Evolutionary conservation across 1,140 invertebrate genomes (phyloP), one percentile per base, ranked within the genome.

Genomic region (Calycopis cecrops): DNA sequence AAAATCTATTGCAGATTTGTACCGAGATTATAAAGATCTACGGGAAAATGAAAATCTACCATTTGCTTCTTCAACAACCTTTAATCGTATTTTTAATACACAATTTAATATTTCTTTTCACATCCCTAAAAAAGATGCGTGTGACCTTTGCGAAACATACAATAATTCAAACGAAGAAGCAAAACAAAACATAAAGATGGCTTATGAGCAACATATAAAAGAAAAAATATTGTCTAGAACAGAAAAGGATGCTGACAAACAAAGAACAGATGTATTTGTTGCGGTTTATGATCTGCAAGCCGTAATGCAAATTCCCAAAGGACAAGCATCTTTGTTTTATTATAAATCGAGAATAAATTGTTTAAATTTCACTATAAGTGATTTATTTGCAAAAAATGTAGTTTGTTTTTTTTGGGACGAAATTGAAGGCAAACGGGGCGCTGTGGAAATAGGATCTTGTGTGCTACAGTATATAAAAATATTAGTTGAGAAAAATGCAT

Each of bases 281-380:
- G 69, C 65, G 40, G 68, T 67, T 56, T 83, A 80, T 62, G 79
- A 81, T 67, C 58, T 77, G 37, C 74, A 79, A 52, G 69, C 69
- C 10, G 28, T 65, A 40, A 16, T 64, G 52, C 52, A 57, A 21
- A 17, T 64, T 49, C 59, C 62, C 1, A 60, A 60, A 55, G 58
- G 62, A 6, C 51, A 64, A 48, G 18, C 47, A 44, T 64, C 52
- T 8, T 17, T 55, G 1, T 63, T 63, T 47, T 63, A 34, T 18
- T 59, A 63, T 28, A 63, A 63, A 49, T 59, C 52, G 1, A 55
- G 52, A 16, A 57, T 62, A 4, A 62, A 62, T 48, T 57, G 58
- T 18, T 34, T 64, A 1, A 60, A 64, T 11, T 48, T 50, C 44
- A 79, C 68, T 34, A 59, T 79, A 42, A 70, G 66, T 62, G 73